Evolutionary conservation across 2,888 invertebrate genomes (phyloP), one percentile per base, ranked within the genome.

Genomic region (Arrhopalites spinosus): DNA sequence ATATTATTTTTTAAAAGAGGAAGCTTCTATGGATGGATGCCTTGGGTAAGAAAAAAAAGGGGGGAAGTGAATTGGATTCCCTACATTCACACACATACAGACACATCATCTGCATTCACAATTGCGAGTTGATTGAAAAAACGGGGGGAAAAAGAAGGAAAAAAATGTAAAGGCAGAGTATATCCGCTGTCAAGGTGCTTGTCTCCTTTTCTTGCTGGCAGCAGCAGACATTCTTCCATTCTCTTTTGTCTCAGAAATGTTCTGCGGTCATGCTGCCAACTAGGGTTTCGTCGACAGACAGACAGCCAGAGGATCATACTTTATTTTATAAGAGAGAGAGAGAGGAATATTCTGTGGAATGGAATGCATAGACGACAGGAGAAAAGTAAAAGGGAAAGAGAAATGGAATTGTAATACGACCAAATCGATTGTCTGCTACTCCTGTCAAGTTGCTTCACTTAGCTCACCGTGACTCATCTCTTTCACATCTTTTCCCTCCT

Each of bases 111-210:
- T 71, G 59, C 71, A 59, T 71, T 71, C 71, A 71, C 59, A 64
- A 73, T 66, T 69, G 59, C 43, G 29, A 68, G 59, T 74, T 74
- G 74, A 74, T 74, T 74, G 74, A 74, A 74, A 69, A 68, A 50
- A 30, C 27, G 11, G 13, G 25, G 15, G 15, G 13, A 59, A 15
- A 8, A 59, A 15, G 25, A 13, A 59, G 15, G 15, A 15, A n/a
- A 15, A 15, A 50, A 5, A 8, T 2, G 25, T 15, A n/a, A 61
- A 29, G 63, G 63, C 5, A 27, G 30, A 25, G 63, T 17, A 30
- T 3, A 63, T 27, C n/a, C n/a, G 50, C n/a, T 15, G 50, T n/a
- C 50, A n/a, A 15, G 50, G 15, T n/a, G 15, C 50, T 50, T 50
- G 45, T 47, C 50, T 50, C 15, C 61, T 15, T 29, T 36, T 11